phyloP scores from a whole-genome alignment of 2,888 invertebrate genomes.

The Synergus gifuensis region DNA sequence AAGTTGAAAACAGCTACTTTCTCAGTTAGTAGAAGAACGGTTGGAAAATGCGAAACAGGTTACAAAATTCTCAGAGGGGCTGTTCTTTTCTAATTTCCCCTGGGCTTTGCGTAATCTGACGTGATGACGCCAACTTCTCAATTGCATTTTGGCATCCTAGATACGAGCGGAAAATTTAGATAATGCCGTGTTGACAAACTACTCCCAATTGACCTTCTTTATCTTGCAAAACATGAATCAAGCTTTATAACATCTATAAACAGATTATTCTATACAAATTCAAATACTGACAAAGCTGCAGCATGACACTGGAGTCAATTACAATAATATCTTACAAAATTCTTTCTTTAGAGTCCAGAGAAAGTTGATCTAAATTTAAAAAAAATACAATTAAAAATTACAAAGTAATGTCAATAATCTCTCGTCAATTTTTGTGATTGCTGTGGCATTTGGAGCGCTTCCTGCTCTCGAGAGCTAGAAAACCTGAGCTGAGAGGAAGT shows the following conservation, averaged over 20 bases:
- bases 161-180: constrained; percentile 7
- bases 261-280: too few relatives aligned
- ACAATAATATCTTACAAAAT: background rate
- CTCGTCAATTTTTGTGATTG: constrained; percentile 20
- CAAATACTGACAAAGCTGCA: background rate
- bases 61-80: constrained; percentile 37
- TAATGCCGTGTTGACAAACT: constrained; percentile 25
- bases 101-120: constrained; percentile 8
- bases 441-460: background rate
- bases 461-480: background rate
- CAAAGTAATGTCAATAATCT: constrained; percentile 14
- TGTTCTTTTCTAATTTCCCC: constrained; percentile 42
- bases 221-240: background rate
- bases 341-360: too few relatives aligned
- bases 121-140: constrained; percentile 34
- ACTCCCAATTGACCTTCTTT: background rate
- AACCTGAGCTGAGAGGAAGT: constrained; percentile 20
- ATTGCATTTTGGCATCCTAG: constrained; percentile 31
- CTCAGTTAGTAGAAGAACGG: background rate
- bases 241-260: background rate
- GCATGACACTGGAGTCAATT: background rate
- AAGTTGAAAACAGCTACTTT: background rate
- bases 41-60: constrained; percentile 30
- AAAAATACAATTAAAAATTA: background rate
- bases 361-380: background rate